Percentiles rank a stretch among this genome's conserved stretches.
These are phyloP conservation scores for Grammomys surdaster DNA, from an alignment of 2,113 vertebrate species.

Conservation along the genomic window DNA sequence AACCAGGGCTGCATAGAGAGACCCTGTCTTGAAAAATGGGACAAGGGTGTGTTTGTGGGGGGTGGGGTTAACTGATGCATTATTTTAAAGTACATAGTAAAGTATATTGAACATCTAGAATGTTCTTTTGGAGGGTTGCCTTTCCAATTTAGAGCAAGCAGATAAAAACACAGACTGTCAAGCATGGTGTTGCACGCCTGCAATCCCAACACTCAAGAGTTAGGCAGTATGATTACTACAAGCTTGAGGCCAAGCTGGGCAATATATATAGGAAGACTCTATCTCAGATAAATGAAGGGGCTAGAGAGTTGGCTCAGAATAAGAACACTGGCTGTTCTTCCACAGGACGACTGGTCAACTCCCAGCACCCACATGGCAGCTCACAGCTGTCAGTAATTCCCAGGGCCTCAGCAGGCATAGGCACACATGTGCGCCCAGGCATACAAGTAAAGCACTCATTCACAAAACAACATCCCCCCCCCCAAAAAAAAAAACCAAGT, in stretches of 20 bases:
- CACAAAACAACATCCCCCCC: neutral
- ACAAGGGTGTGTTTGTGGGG: too few species aligned
- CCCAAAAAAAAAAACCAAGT: too few species aligned
- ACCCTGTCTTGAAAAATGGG: neutral
- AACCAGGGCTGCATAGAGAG: neutral
- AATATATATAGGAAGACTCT: neutral
- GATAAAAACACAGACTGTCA: constrained; percentile 8
- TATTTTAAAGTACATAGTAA: neutral
- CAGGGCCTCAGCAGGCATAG: neutral
- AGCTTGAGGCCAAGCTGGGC: neutral
- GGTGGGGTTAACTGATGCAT: neutral
- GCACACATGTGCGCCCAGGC: neutral
- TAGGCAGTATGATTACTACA: neutral
- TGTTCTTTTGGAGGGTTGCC: neutral
- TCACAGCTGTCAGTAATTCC: neutral
- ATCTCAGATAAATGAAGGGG: neutral
- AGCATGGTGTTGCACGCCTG: neutral
- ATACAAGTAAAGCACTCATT: too few species aligned
- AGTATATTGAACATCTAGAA: neutral
- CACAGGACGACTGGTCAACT: neutral
- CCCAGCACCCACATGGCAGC: neutral
- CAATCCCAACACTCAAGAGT: neutral
- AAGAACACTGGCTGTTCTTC: neutral
- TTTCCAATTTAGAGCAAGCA: constrained; percentile 22
- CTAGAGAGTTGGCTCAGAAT: neutral